phyloP scores from a whole-genome alignment of 1,140 invertebrate genomes.

The Papilio helenus region DNA sequence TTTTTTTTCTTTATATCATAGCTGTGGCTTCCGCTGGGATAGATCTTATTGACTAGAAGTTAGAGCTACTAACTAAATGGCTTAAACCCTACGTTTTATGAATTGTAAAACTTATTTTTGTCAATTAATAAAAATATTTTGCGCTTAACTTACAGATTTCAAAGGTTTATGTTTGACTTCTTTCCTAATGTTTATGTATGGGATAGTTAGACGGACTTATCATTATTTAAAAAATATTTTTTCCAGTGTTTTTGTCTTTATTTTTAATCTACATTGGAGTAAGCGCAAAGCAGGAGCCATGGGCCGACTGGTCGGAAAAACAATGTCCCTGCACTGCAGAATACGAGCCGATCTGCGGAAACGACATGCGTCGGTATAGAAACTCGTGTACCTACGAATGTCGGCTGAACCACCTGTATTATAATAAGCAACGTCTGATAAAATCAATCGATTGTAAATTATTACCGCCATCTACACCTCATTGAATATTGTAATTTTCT shows the following conservation, averaged over 20 bases:
- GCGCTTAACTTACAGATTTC: too few relatives aligned
- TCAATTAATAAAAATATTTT: too few relatives aligned
- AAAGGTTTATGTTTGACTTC: too few relatives aligned
- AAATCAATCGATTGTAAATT: constrained; percentile 41
- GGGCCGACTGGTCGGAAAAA: constrained; percentile 44
- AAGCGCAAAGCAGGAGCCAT: constrained; percentile 4
- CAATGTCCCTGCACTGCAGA: constrained; percentile 51
- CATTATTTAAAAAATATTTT: neutral
- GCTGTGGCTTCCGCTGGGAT: too few relatives aligned
- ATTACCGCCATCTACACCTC: constrained; percentile 39
- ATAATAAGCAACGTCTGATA: constrained; percentile 40
- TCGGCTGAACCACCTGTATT: constrained; percentile 39
- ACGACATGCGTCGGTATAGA: constrained; percentile 48
- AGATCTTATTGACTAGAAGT: too few relatives aligned
- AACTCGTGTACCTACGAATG: constrained; percentile 53
- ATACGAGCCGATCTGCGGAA: constrained; percentile 54
- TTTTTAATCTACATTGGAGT: constrained; percentile 31
- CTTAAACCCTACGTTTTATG: too few relatives aligned
- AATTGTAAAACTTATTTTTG: too few relatives aligned
- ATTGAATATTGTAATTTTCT: constrained; percentile 7
- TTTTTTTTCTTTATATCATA: too few relatives aligned
- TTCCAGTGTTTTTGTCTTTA: constrained; percentile 43
- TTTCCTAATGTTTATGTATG: too few relatives aligned
- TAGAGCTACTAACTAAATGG: too few relatives aligned
- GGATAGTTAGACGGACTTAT: too few relatives aligned